Evolutionary conservation across 1,140 invertebrate species (phyloP).

Genomic region (Cydia splendana): DNA sequence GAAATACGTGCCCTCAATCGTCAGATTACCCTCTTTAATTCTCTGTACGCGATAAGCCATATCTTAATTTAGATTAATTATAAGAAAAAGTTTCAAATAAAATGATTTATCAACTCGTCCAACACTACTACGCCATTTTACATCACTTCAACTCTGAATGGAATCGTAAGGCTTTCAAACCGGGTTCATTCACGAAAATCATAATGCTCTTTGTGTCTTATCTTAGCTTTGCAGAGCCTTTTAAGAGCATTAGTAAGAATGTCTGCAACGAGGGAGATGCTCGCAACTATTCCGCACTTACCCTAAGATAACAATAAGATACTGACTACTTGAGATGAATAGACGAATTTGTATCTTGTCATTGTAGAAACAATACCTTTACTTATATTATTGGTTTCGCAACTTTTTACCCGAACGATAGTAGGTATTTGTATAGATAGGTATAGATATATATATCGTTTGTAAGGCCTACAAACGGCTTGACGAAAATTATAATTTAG

Average conservation of each 20-base stretch:
- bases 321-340: neutral
- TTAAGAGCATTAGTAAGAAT: conserved; percentile 32
- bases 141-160: neutral
- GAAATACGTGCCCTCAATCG: no score
- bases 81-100: neutral
- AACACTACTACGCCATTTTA: neutral
- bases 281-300: neutral
- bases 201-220: conserved; percentile 28
- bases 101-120: neutral
- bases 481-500: no score
- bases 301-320: conserved; percentile 1
- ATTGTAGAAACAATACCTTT: neutral
- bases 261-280: neutral
- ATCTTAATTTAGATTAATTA: no score
- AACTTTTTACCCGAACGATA: no score
- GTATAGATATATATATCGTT: no score
- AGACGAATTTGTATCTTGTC: neutral
- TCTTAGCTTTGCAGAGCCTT: conserved; percentile 17
- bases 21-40: no score
- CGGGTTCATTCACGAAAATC: conserved; percentile 25
- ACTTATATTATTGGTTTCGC: neutral
- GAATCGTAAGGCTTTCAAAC: conserved; percentile 17
- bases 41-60: no score
- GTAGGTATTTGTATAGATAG: no score
- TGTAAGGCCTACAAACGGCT: no score